phyloP scores from a whole-genome alignment of 2,113 vertebrate genomes.

The Sisor rabdophorus region DNA sequence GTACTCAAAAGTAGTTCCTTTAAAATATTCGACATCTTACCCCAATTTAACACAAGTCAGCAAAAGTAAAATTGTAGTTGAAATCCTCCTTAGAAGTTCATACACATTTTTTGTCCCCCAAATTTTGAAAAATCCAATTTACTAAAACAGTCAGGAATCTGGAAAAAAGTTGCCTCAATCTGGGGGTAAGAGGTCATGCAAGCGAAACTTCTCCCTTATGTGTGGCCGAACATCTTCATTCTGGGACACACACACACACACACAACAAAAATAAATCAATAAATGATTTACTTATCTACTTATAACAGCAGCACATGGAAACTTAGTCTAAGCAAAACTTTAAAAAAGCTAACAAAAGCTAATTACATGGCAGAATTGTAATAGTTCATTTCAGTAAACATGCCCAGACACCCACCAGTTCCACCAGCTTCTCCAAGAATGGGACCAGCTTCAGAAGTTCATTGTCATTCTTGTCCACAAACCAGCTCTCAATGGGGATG shows the following conservation, averaged over 20 bases:
- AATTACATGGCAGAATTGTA: not conserved
- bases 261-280: not conserved
- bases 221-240: slow-evolving; percentile 87
- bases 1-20: slow-evolving; percentile 46
- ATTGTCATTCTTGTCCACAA: slow-evolving; percentile 99
- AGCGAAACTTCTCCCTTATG: slow-evolving; percentile 88
- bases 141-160: slow-evolving; percentile 46
- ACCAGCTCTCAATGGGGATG: slow-evolving; percentile 99
- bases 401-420: slow-evolving; percentile 78
- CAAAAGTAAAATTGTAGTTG: slow-evolving; percentile 81
- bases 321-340: no score
- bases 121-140: slow-evolving; percentile 38
- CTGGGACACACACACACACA: slow-evolving; percentile 57
- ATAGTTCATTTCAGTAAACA: not conserved
- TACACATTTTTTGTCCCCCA: slow-evolving; percentile 40
- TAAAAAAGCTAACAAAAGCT: not conserved
- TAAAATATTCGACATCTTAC: slow-evolving; percentile 38
- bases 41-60: slow-evolving; percentile 66
- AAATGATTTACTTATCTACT: not conserved
- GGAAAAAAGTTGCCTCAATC: slow-evolving; percentile 65
- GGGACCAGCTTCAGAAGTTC: slow-evolving; percentile 98
- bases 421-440: slow-evolving; percentile 97
- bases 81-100: slow-evolving; percentile 68
- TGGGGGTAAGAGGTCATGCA: slow-evolving; percentile 86
- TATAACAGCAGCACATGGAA: not conserved